Base-by-base conservation (phyloP, 1,140 invertebrate genomes). In the Sitodiplosis mosellana region DNA sequence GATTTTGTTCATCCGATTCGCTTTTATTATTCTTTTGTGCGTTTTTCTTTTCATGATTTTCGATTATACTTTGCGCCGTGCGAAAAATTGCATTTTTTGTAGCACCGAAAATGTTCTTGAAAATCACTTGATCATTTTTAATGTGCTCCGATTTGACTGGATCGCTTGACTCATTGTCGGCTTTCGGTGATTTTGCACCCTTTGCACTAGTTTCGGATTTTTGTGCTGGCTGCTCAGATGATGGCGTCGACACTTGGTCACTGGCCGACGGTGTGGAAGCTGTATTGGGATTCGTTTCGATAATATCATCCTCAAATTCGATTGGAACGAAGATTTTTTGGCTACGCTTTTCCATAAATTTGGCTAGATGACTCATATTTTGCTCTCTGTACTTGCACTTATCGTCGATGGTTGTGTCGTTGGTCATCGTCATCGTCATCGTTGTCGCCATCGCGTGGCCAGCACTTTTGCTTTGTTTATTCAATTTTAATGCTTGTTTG, bases 81-180 rank as follows among this genome's bases (percentile, higher is more conserved):
- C 62, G 61, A 42, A 64, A 64, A n/a, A 64, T 64, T 2, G 62
- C 62, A 48, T 64, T 64, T 48, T 64, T 64, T 2, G 61, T 64
- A 45, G 61, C 61, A 3, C 62, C 62, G 41, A 64, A 64, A 46
- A 64, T 64, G 37, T 59, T 64, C 43, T 64, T 64, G 14, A 64
- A 64, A 5, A 64, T 48, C 47, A 63, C 56, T n/a, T n/a, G n/a
- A 41, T 48, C 47, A 34, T 51, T 48, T 42, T 48, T 47, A 6
- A 45, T 33, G 19, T 56, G 53, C 49, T 63, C 61, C 38, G 59
- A 56, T 42, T 61, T 62, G 21, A 36, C 6, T 36, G 14, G 14
- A 5, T 27, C 27, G 27, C 27, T 43, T 43, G 41, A 12, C 20
- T 43, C 41, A 5, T n/a, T 20, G 5, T 43, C 20, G 2, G 6